Conservation (phyloP, 2,888 invertebrate species). For the Tetramorium bicarinatum region DNA sequence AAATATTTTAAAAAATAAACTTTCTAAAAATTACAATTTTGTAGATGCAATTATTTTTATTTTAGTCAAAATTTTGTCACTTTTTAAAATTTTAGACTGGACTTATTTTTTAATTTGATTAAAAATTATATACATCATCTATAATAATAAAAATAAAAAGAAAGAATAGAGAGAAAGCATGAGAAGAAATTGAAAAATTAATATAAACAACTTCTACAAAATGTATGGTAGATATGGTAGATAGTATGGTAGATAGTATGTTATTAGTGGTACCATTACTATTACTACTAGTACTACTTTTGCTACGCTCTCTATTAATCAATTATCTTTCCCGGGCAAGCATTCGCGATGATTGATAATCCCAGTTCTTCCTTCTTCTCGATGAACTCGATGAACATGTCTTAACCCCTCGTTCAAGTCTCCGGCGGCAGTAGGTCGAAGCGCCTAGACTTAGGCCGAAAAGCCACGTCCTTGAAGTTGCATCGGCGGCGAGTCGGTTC, state of each 20-base stretch:
- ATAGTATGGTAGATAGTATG: neutral
- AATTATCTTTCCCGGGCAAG: conserved; percentile 34
- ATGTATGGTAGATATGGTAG: neutral
- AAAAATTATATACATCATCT: neutral
- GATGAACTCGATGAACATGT: conserved; percentile 44
- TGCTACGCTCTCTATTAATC: conserved; percentile 42
- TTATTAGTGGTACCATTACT: conserved; percentile 20
- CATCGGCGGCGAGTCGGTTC: conserved; percentile 46
- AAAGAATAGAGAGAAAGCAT: neutral
- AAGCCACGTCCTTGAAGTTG: conserved; percentile 76
- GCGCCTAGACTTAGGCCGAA: conserved; percentile 68
- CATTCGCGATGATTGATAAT: conserved; percentile 41
- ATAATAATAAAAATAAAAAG: neutral
- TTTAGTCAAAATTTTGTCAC: neutral
- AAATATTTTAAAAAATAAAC: neutral
- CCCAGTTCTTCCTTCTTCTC: conserved; percentile 1
- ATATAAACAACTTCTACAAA: conserved; percentile 12
- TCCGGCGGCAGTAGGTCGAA: conserved; percentile 74
- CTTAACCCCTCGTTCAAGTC: conserved; percentile 71
- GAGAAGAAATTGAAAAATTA: conserved; percentile 7
- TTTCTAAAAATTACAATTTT: neutral
- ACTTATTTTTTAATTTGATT: neutral
- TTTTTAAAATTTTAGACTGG: too few relatives aligned
- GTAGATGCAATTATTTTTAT: neutral
- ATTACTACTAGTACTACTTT: conserved; percentile 5